These are phyloP conservation scores for Cataglyphis altisquamis DNA, from an alignment of 2,888 invertebrate genomes.

Conservation along the genomic window DNA sequence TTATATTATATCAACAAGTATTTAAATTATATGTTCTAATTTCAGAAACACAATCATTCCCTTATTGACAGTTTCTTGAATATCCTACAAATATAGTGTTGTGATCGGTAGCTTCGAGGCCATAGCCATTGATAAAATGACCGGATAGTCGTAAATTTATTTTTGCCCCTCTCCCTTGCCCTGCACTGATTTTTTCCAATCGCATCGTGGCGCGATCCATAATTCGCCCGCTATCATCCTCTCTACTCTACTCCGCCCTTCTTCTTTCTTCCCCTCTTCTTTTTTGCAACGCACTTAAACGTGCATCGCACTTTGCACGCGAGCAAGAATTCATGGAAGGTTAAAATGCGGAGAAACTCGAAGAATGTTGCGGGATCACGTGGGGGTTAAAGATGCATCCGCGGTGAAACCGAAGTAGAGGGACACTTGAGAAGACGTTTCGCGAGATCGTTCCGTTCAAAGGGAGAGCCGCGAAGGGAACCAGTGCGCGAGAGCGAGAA, in stretches of 20 bases:
- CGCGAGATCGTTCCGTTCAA: background rate
- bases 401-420: conserved; percentile 68
- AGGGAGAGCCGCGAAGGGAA: conserved; percentile 5
- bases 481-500: conserved; percentile 33
- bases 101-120: background rate
- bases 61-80: conserved; percentile 35
- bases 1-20: background rate
- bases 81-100: conserved; percentile 1
- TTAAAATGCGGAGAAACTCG: background rate
- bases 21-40: conserved; percentile 17
- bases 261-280: background rate
- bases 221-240: conserved; percentile 59
- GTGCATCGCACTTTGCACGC: conserved; percentile 69
- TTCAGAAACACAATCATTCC: conserved; percentile 22
- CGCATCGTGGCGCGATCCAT: conserved; percentile 65
- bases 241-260: background rate
- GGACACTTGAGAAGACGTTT: conserved; percentile 41
- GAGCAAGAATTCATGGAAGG: conserved; percentile 56
- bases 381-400: conserved; percentile 59
- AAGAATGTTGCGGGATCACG: conserved; percentile 9
- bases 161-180: conserved; percentile 63
- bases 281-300: conserved; percentile 59
- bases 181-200: conserved; percentile 53
- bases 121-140: conserved; percentile 61
- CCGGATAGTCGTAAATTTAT: conserved; percentile 73